Evolutionary conservation across 2,888 invertebrate genomes (phyloP).

Genomic region (Ophraella communa): DNA sequence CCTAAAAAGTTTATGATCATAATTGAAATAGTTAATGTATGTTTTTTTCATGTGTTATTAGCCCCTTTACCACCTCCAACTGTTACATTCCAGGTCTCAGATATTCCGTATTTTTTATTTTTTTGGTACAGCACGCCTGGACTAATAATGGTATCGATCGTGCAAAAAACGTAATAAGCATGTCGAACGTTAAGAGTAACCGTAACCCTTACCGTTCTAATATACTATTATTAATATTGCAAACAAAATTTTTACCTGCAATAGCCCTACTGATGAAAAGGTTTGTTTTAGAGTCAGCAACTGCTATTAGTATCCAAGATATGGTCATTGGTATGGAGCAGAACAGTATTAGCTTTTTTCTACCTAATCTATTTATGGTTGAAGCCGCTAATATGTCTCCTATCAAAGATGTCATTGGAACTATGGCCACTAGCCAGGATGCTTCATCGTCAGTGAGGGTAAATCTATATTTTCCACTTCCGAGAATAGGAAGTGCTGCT

Average conservation of each 20-base stretch:
- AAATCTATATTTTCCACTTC: slow-evolving; percentile 61
- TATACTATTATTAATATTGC: too few species aligned
- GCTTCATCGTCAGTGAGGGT: slow-evolving; percentile 62
- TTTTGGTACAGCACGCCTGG: too few species aligned
- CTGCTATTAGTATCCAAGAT: slow-evolving; percentile 69
- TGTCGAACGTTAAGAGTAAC: too few species aligned
- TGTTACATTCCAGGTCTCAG: too few species aligned
- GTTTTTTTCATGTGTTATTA: too few species aligned
- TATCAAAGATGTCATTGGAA: slow-evolving; percentile 69
- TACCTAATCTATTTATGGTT: slow-evolving; percentile 69
- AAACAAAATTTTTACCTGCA: slow-evolving; percentile 58
- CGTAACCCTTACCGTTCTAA: too few species aligned
- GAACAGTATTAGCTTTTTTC: slow-evolving; percentile 68
- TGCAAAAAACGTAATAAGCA: too few species aligned
- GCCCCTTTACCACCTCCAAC: too few species aligned
- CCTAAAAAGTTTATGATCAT: too few species aligned
- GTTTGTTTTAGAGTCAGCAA: slow-evolving; percentile 64
- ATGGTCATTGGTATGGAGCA: slow-evolving; percentile 68
- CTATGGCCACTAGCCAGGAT: slow-evolving; percentile 70
- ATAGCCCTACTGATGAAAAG: slow-evolving; percentile 65
- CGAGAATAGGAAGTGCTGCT: slow-evolving; percentile 63
- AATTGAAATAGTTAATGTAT: too few species aligned
- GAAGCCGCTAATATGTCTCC: slow-evolving; percentile 70
- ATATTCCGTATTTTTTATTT: too few species aligned
- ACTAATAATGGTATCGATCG: too few species aligned